A percentile compares a stretch with the other conserved stretches of the same genome.
Evolutionary conservation across 2,113 vertebrate species (phyloP).

Genomic region (Gadus chalcogrammus): DNA sequence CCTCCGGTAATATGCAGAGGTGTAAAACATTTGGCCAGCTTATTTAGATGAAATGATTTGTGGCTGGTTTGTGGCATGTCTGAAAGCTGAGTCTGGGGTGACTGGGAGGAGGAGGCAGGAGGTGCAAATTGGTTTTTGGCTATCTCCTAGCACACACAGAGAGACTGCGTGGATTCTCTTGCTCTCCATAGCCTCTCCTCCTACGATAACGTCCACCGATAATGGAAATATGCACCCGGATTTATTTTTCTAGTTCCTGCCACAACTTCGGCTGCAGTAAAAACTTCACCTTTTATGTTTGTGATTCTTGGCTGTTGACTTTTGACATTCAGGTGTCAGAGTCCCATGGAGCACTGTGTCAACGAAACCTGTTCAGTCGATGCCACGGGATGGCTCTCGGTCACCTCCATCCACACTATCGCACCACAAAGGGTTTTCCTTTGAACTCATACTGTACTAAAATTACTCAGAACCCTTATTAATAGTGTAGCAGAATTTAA

Average conservation of each 20-base stretch:
- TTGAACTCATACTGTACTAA: too few species aligned
- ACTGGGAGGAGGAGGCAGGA: slow-evolving; percentile 47
- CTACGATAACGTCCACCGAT: slow-evolving; percentile 64
- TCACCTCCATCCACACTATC: too few species aligned
- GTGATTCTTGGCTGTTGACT: slow-evolving; percentile 51
- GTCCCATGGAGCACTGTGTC: slow-evolving; percentile 1
- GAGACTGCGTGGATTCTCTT: slow-evolving; percentile 37
- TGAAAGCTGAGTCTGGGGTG: slow-evolving; percentile 50
- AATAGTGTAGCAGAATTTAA: too few species aligned
- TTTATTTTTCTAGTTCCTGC: slow-evolving; percentile 68
- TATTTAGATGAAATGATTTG: slow-evolving; percentile 73
- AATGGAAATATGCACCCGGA: slow-evolving; percentile 67
- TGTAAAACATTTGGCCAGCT: slow-evolving; percentile 74
- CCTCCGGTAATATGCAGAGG: slow-evolving; percentile 65
- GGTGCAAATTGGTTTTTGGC: slow-evolving; percentile 71
- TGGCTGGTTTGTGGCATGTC: slow-evolving; percentile 53
- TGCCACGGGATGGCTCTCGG: too few species aligned
- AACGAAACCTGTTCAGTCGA: too few species aligned
- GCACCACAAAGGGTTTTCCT: too few species aligned
- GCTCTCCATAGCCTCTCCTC: slow-evolving; percentile 32
- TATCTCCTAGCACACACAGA: slow-evolving; percentile 68
- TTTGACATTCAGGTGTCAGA: slow-evolving; percentile 42
- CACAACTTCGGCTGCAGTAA: slow-evolving; percentile 58
- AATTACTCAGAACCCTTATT: too few species aligned
- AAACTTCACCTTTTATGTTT: slow-evolving; percentile 45